phyloP scores from a whole-genome alignment of 2,113 vertebrate genomes.

The Bubo blakistoni region DNA sequence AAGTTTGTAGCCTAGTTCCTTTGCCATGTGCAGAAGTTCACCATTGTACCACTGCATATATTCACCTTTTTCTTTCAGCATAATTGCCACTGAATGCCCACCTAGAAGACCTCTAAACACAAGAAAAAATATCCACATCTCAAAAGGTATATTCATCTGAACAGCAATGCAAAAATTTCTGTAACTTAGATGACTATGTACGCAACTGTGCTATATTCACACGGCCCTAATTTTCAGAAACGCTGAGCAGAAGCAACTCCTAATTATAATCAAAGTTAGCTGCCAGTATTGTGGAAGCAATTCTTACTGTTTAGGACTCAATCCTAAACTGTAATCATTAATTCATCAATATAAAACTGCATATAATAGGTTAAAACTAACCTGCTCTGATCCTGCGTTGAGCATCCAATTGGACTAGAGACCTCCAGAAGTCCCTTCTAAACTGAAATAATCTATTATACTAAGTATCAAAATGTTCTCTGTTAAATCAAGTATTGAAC shows the following conservation, averaged over 20 bases:
- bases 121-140: conserved; percentile 8
- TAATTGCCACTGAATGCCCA: conserved; percentile 93
- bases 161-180: neutral
- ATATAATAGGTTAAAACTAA: neutral
- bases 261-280: neutral
- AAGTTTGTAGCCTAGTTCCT: conserved; percentile 90
- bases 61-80: conserved; percentile 91
- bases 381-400: neutral
- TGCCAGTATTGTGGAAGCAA: neutral
- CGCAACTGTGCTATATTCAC: neutral
- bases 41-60: conserved; percentile 94
- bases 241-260: neutral
- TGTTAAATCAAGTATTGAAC: neutral
- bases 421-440: neutral
- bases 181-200: neutral
- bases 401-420: neutral
- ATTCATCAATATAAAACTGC: neutral
- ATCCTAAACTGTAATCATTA: neutral
- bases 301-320: neutral
- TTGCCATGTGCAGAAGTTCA: conserved; percentile 95
- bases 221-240: neutral
- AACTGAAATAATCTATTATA: neutral
- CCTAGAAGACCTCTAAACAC: conserved; percentile 88
- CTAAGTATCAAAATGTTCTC: neutral
- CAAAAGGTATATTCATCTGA: neutral